Evolutionary conservation across 2,797 vertebrate species (phyloP).

Genomic region (Champsocephalus gunnari): DNA sequence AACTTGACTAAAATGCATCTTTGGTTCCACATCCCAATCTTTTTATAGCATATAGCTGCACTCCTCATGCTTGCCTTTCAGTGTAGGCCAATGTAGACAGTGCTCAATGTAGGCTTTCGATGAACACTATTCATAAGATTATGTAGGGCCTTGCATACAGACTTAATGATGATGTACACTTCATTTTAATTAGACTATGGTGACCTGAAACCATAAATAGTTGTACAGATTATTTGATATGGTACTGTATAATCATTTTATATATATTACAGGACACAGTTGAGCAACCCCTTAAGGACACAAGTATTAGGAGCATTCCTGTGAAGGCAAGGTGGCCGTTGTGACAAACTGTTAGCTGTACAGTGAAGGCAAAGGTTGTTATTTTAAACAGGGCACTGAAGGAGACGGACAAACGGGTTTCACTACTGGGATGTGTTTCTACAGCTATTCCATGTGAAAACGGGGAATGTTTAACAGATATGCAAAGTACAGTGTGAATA

Average conservation of each 20-base stretch:
- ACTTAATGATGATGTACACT: constrained; percentile 47
- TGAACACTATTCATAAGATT: constrained; percentile 64
- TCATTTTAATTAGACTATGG: constrained; percentile 44
- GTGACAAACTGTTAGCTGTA: constrained; percentile 68
- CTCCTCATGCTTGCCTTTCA: constrained; percentile 43
- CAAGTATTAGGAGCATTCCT: constrained; percentile 66
- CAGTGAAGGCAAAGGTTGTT: constrained; percentile 75
- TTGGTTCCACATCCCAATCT: constrained; percentile 80
- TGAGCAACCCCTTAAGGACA: constrained; percentile 72
- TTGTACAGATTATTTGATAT: constrained; percentile 65
- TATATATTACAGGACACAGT: constrained; percentile 56
- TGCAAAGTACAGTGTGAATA: constrained; percentile 53
- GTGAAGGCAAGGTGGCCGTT: constrained; percentile 72
- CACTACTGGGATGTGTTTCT: constrained; percentile 58
- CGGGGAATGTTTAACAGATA: constrained; percentile 81
- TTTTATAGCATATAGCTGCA: constrained; percentile 65
- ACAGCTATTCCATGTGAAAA: constrained; percentile 69
- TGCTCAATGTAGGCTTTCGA: constrained; percentile 6
- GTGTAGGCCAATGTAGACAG: neutral
- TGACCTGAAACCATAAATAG: constrained; percentile 53
- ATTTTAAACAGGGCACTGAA: constrained; percentile 69
- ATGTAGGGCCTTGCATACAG: constrained; percentile 63
- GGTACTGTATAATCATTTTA: constrained; percentile 62
- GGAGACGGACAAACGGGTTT: constrained; percentile 44
- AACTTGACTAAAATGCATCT: constrained; percentile 71